Evolutionary conservation across 2,888 invertebrate genomes (phyloP), one percentile per base, ranked within the genome.

Genomic region (Nomada fabriciana): DNA sequence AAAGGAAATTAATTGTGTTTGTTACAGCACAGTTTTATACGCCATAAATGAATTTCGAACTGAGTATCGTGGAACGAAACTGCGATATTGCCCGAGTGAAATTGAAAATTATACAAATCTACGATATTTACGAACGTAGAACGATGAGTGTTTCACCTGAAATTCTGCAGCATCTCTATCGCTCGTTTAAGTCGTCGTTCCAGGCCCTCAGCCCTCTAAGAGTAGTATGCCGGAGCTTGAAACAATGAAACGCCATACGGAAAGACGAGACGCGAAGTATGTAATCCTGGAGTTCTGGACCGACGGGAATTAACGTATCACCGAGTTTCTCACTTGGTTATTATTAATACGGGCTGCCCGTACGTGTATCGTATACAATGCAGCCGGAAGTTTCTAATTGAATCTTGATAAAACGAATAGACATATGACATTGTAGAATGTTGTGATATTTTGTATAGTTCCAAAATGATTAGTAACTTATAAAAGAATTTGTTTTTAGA

Each of bases 191-290:
- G 7, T 50, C 50, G 18, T 50, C 50, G 52, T 65, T 36, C 52
- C 23, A 18, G 36, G 18, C 23, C 55, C 18, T 23, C 68, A 42
- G 23, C 2, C 42, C 18, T 55, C 42, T n/a, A n/a, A 55, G 23
- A 18, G 15, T 18, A 43, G 29, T 57, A 55, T 20, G 47, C 25
- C 47, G 29, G 2, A 47, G 50, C 23, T 50, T 18, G 74, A 65
- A 59, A 74, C 67, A 74, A 74, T 67, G 74, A 67, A 67, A 25
- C 67, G 47, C 65, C 59, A 60, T 42, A 42, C 52, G 67, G 23
- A 52, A 59, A 36, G 50, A 67, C 67, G 50, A 67, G 67, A 59
- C 36, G 52, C 29, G 36, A 67, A n/a, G 47, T 2, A 25, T 25
- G 25, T 60, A 50, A 74, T 74, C 57, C 52, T 10, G 36, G 42